Evolutionary conservation across 2,113 vertebrate genomes (phyloP), one percentile per base, ranked within the genome.

Genomic region (Prochilodus magdalenae): DNA sequence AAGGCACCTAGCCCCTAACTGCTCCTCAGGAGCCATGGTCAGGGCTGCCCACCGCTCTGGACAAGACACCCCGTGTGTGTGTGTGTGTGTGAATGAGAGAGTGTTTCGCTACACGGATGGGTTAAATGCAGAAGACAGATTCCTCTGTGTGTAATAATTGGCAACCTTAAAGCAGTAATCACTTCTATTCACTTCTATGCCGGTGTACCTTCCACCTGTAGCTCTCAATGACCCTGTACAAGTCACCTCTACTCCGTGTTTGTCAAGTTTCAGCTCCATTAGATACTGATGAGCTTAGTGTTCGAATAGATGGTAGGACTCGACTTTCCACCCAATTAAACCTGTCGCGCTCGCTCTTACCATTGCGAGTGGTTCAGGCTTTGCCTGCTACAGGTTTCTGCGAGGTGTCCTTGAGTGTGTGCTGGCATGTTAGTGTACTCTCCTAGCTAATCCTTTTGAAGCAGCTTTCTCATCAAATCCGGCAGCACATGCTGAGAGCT

Each of bases 391-490:
- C 55, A 44, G 44, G 76, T 29, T 27, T 66, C 40, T 71, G 67
- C 18, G 51, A 24, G n/a, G 16, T 26, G 79, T 73, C 72, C 60
- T 65, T 65, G 40, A 63, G 20, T 55, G 49, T 24, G 10, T 49
- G 1, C 14, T 29, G 69, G 59, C 62, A 11, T 13, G n/a, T 75
- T 22, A 79, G 20, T 75, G 60, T 77, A 85, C 47, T 77, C 75
- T 59, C 16, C 44, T 13, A 40, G n/a, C 78, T 80, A 63, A 81
- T 82, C 57, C 81, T 60, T 18, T 60, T 84, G 66, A 81, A 77
- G 73, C 33, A 72, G 57, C 67, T 24, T 26, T 15, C 51, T 51
- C 47, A 60, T 87, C 29, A 84, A 24, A 75, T 81, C 24, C 81
- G 73, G 33, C 75, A 83, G 18, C 51, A 26, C 49, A 24, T 72